Base-by-base conservation (phyloP, 2,113 vertebrate genomes). In the Zootoca vivipara region DNA sequence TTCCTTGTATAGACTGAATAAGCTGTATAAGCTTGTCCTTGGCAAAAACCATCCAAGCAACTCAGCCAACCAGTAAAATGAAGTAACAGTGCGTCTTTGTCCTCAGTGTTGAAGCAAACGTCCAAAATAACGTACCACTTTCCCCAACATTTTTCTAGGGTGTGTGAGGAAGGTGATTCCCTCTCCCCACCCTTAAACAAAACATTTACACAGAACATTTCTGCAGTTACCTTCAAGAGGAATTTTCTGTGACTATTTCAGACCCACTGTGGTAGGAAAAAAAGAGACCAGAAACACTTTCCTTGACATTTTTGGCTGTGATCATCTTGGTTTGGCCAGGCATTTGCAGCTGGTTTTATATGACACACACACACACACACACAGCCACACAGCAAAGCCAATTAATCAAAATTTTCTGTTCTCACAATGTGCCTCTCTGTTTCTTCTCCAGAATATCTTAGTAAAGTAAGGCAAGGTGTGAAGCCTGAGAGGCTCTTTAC, bases 201-300 rank as follows among this genome's bases (percentile, higher is more conserved):
- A 88, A 88, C 73, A 83, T 88, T 88, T 88, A 78, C 80, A 67
- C 72, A 83, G 80, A 83, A 52, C 72, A 78, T 88, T 88, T 88
- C 72, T 56, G 72, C 80, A 67, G n/a, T 88, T 88, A 77, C 72
- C n/a, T 77, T 83, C 80, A 88, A 67, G 58, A 77, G 78, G 64
- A 77, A 52, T 88, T 83, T 88, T 83, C 80, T 88, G 78, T 56
- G 72, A 88, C 87, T 88, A 83, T 88, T 88, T 88, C 80, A 88
- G 62, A 83, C 80, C 18, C 18, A 30, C 80, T 78, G 73, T 56
- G 81, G 87, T 67, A 83, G 72, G n/a, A 33, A n/a, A 62, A n/a
- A 75, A 65, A 42, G 33, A 35, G 9, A 16, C 16, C 56, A 65
- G 72, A 82, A 75, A 88, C 40, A 18, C 58, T 88, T 88, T 88